Base-by-base conservation (phyloP, 2,797 vertebrate genomes). In the Pteropus rufus region DNA sequence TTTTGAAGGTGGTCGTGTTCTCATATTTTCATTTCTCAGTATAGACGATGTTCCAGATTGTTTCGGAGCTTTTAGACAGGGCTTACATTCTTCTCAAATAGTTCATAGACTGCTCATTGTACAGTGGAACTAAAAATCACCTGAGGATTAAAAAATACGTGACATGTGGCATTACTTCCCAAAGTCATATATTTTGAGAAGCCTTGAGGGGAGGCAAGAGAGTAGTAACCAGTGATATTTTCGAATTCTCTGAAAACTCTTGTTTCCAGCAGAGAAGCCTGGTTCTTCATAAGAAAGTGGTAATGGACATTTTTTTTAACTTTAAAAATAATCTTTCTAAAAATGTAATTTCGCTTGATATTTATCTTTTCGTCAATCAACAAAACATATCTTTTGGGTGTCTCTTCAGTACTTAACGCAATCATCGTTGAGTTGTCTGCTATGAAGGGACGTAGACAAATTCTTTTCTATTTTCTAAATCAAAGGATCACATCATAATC, bases 401-500 rank as follows among this genome's bases (percentile, higher is more conserved):
- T 65, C 21, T 72, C 44, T 58, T 80, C 58, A 64, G 0, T 73
- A 75, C 92, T 95, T 95, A 85, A 91, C 60, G 39, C 44, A 80
- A 67, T 65, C 70, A 83, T 64, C 23, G 89, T 31, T n/a, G 21
- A 88, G 60, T 86, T 93, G 11, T 91, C 39, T 70, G 24, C 54
- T 87, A 15, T 81, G 56, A 90, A 91, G 54, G 65, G 65, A 44
- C 46, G 26, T 18, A 46, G 49, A 85, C 26, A 79, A 85, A 64
- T 26, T 73, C 8, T 60, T 96, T 93, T 89, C 26, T n/a, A 56
- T 85, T 93, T 97, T 69, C 86, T 36, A 82, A 69, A 83, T 95
- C 67, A 94, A 46, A 84, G 9, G 19, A 58, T 92, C 52, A n/a
- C 7, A 29, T 82, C 52, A 10, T 77, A 19, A 75, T 91, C 81